Percentiles rank a stretch among this genome's conserved stretches.
phyloP scores from a whole-genome alignment of 2,888 invertebrate genomes.

The Sinotaia quadrata region DNA sequence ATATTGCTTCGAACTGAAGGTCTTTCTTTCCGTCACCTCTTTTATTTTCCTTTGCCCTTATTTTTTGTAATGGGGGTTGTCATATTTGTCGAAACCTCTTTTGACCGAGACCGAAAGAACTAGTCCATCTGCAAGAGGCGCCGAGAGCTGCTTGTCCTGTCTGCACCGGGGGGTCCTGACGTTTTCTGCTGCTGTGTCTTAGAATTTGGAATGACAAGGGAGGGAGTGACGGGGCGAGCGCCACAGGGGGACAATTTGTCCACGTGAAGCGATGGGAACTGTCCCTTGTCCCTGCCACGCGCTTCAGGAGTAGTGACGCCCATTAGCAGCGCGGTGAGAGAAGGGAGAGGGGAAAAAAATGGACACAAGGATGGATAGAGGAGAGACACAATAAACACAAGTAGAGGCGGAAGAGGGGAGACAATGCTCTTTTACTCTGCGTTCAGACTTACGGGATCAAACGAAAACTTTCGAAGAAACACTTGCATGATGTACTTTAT shows the following conservation, averaged over 20 bases:
- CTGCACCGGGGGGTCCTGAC: conserved; percentile 3
- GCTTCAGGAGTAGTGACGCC: background rate
- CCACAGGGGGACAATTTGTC: background rate
- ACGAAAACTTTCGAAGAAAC: background rate
- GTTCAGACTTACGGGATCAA: background rate
- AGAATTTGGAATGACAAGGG: background rate
- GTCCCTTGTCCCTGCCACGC: conserved; percentile 1
- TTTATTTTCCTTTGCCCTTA: background rate
- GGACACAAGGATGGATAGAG: background rate
- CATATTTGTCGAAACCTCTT: conserved; percentile 17
- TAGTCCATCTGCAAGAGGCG: background rate
- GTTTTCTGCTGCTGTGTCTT: background rate
- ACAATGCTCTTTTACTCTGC: background rate
- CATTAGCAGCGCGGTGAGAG: background rate
- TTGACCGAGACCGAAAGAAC: conserved; percentile 1
- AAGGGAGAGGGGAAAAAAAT: background rate
- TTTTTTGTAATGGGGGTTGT: conserved; percentile 23
- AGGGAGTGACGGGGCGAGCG: background rate
- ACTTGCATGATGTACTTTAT: background rate
- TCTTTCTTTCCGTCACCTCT: background rate
- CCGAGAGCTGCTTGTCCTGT: conserved; percentile 20
- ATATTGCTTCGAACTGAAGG: background rate
- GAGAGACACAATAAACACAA: background rate
- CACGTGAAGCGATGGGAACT: background rate
- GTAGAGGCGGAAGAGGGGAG: background rate